Evolutionary conservation across 2,888 invertebrate species (phyloP).

Genomic region (Drosophila tanythrix): DNA sequence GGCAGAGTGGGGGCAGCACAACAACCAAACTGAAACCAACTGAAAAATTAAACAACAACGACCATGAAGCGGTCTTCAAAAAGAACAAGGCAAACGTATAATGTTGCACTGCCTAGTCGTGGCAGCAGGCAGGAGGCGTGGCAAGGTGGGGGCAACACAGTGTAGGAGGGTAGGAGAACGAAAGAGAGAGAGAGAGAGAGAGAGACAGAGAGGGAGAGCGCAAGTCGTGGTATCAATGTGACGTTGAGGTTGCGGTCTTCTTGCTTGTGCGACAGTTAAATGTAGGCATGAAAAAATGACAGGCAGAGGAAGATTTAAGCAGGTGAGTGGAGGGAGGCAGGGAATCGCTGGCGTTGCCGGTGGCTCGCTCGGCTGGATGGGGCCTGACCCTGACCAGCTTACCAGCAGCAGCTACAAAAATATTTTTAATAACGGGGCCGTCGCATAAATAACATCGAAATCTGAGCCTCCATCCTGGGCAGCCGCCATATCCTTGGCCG

Average conservation of each 20-base stretch:
- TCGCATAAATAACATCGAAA: slow-evolving; percentile 74
- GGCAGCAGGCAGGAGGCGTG: background rate
- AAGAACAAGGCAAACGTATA: slow-evolving; percentile 56
- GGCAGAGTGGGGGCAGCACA: slow-evolving; percentile 9
- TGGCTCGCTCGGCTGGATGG: slow-evolving; percentile 16
- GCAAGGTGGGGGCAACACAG: background rate
- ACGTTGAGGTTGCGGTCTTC: slow-evolving; percentile 54
- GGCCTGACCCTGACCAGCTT: slow-evolving; percentile 56
- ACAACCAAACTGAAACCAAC: slow-evolving; percentile 62
- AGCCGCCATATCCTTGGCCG: slow-evolving; percentile 60
- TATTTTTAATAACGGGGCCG: slow-evolving; percentile 70
- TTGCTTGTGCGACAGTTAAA: slow-evolving; percentile 4
- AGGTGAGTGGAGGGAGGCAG: background rate
- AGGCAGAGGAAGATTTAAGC: background rate
- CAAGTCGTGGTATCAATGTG: slow-evolving; percentile 48
- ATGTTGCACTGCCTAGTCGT: slow-evolving; percentile 45
- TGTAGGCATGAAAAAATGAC: background rate
- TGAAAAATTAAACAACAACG: slow-evolving; percentile 64
- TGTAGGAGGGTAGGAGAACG: background rate
- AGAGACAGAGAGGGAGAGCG: background rate
- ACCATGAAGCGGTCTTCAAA: slow-evolving; percentile 52
- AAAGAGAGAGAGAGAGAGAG: background rate
- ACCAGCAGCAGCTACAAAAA: slow-evolving; percentile 56
- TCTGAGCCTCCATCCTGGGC: slow-evolving; percentile 50
- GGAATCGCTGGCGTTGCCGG: background rate